Percentiles rank a stretch among this genome's conserved stretches.
These are phyloP conservation scores for Vombatus ursinus DNA, from an alignment of 2,113 vertebrate species.

Conservation along the genomic window DNA sequence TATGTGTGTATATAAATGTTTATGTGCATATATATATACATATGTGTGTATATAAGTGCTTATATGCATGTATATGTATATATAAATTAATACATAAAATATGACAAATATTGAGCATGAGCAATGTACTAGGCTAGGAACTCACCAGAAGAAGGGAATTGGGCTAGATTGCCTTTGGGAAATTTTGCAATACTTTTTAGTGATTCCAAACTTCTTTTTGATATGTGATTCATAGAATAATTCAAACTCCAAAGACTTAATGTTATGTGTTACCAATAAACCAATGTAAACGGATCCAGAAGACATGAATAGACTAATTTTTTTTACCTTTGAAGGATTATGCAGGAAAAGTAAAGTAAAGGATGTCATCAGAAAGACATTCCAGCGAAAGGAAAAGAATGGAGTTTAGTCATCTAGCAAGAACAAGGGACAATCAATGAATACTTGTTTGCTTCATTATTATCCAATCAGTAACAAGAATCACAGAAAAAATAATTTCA, in stretches of 20 bases:
- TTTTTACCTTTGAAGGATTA: not conserved
- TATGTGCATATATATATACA: not conserved
- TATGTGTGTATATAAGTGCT: not conserved
- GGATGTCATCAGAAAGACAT: not conserved
- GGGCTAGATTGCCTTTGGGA: not conserved
- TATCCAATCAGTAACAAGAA: not conserved
- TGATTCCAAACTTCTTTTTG: not conserved
- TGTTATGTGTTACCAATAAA: not conserved
- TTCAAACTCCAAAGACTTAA: not conserved
- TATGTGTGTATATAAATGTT: not conserved
- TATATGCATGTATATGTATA: not conserved
- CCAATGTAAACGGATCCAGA: not conserved
- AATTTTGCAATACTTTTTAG: not conserved
- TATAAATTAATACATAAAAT: not conserved
- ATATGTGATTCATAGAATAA: not conserved
- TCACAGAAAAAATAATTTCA: not conserved
- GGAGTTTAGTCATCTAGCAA: no score
- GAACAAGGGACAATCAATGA: no score
- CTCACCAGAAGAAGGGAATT: not conserved
- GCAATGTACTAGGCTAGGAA: not conserved
- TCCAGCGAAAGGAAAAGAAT: no score
- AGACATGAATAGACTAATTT: not conserved
- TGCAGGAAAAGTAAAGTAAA: not conserved
- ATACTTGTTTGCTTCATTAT: no score
- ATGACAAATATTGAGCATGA: not conserved